These are phyloP conservation scores for Pao palembangensis DNA, from an alignment of 2,113 vertebrate species.

Conservation along the genomic window DNA sequence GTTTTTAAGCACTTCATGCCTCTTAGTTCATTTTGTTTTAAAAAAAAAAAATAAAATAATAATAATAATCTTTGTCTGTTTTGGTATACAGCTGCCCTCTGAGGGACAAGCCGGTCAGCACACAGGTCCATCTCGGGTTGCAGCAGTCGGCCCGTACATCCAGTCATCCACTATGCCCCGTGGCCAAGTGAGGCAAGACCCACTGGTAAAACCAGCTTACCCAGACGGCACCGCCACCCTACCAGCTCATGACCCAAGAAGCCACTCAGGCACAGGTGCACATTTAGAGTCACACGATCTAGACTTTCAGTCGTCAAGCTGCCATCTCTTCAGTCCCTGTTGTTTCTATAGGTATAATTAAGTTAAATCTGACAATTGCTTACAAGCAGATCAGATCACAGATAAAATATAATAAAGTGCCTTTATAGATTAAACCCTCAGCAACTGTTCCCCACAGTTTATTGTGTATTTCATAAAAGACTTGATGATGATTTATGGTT, in stretches of 20 bases:
- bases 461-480: background rate
- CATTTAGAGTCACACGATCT: background rate
- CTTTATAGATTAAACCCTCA: too few relatives aligned
- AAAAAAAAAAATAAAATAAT: too few relatives aligned
- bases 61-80: background rate
- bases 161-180: constrained; percentile 96
- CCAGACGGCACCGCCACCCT: constrained; percentile 77
- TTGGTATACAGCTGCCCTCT: constrained; percentile 73
- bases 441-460: background rate
- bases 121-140: constrained; percentile 83
- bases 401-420: too few relatives aligned
- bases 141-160: constrained; percentile 94
- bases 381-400: background rate
- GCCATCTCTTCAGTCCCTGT: constrained; percentile 4
- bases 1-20: too few relatives aligned
- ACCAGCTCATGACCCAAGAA: constrained; percentile 74
- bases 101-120: constrained; percentile 76
- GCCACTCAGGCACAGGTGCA: constrained; percentile 59
- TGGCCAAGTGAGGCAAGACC: constrained; percentile 82
- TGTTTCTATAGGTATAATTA: background rate
- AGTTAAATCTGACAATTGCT: background rate
- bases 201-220: constrained; percentile 86
- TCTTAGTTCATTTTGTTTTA: background rate
- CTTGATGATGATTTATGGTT: background rate
- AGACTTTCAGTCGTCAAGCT: background rate